A percentile compares a stretch with the other conserved stretches of the same genome.
Evolutionary conservation across 2,888 invertebrate genomes (phyloP).

Genomic region (Cremastinae sp.): DNA sequence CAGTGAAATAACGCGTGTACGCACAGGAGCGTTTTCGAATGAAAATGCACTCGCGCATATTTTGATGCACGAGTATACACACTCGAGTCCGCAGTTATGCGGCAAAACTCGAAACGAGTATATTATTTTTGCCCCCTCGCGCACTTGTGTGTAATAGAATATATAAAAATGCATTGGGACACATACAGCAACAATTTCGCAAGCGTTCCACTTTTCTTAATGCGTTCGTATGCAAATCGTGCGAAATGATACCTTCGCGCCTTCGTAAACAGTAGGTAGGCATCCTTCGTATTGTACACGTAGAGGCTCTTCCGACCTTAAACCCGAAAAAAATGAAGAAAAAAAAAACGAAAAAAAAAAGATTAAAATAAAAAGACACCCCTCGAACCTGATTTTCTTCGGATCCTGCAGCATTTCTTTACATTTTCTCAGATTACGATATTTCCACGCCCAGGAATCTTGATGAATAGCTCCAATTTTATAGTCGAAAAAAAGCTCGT

Average conservation of each 20-base stretch:
- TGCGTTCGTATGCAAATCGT: conserved; percentile 56
- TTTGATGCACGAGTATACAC: no score
- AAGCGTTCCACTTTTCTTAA: conserved; percentile 60
- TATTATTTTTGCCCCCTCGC: neutral
- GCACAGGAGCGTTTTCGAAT: no score
- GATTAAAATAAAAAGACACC: no score
- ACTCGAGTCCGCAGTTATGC: neutral
- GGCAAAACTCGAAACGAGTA: conserved; percentile 3
- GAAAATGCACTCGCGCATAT: neutral
- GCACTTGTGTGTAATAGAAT: conserved; percentile 1
- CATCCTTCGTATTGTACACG: conserved; percentile 36
- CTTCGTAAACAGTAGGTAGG: conserved; percentile 53
- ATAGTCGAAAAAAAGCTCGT: no score
- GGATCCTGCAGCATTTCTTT: no score
- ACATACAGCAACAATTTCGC: conserved; percentile 52
- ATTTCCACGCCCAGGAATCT: no score
- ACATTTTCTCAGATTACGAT: no score
- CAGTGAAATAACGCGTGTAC: no score
- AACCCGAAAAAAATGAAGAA: neutral
- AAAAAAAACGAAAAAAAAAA: neutral
- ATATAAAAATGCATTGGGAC: conserved; percentile 38
- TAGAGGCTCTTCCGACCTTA: neutral
- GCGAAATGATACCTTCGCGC: conserved; percentile 59
- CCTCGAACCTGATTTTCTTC: no score
- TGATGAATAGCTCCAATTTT: no score